Conservation (phyloP, 2,797 vertebrate genomes). For the Brachyalestes nurse region DNA sequence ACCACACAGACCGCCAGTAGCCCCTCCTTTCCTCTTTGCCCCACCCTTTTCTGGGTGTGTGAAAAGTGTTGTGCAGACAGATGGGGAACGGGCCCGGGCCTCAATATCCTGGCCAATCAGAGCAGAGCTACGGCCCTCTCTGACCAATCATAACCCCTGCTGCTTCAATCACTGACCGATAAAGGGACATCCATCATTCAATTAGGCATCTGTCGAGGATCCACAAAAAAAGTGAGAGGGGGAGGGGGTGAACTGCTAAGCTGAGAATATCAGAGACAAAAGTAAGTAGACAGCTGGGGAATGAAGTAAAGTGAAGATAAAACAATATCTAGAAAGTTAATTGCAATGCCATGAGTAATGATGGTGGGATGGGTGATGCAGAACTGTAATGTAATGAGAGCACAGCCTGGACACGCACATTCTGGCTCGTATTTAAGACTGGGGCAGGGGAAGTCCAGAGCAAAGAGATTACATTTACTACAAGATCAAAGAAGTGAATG, state of each 20-base stretch:
- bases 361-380: conserved; percentile 64
- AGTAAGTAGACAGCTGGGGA: conserved; percentile 66
- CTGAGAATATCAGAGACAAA: conserved; percentile 51
- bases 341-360: conserved; percentile 56
- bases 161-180: conserved; percentile 96
- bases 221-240: conserved; percentile 83
- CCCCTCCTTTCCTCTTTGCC: conserved; percentile 33
- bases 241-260: conserved; percentile 67
- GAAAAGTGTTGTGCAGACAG: conserved; percentile 84
- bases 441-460: neutral
- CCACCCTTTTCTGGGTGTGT: conserved; percentile 58
- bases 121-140: conserved; percentile 69
- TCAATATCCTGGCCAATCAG: conserved; percentile 69
- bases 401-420: neutral
- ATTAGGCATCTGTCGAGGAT: conserved; percentile 97
- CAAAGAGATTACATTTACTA: neutral
- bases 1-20: conserved; percentile 42
- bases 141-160: conserved; percentile 88
- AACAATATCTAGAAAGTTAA: conserved; percentile 67
- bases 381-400: conserved; percentile 59
- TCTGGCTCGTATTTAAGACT: neutral
- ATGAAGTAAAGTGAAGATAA: conserved; percentile 29
- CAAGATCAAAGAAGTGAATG: conserved; percentile 11
- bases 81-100: conserved; percentile 86
- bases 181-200: conserved; percentile 99